Evolutionary conservation across 2,797 vertebrate genomes (phyloP).

Genomic region (Chiroxiphia lanceolata): DNA sequence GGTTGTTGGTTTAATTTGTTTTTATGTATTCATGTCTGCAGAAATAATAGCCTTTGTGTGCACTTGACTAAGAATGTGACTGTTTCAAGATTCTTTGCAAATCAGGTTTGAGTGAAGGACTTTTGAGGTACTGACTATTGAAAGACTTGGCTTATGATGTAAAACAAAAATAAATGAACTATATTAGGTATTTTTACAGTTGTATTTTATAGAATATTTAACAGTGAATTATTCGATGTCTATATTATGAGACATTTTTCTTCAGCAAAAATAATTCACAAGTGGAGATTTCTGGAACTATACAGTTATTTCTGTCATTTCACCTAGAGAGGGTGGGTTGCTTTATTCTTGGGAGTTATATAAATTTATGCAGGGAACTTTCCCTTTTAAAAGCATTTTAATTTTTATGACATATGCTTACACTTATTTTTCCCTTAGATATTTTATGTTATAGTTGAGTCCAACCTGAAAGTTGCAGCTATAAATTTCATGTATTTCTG

Average conservation of each 20-base stretch:
- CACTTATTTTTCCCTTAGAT: background rate
- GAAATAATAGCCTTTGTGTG: background rate
- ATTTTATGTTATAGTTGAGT: background rate
- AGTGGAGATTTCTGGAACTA: background rate
- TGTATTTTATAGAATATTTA: background rate
- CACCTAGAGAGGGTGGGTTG: background rate
- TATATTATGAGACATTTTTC: background rate
- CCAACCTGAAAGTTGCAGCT: background rate
- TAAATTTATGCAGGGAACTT: background rate
- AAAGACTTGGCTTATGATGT: background rate
- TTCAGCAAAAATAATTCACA: background rate
- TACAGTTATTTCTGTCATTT: background rate
- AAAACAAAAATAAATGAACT: background rate
- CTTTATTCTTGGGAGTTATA: conserved; percentile 1
- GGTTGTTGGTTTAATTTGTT: background rate
- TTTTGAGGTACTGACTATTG: background rate
- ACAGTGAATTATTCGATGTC: background rate
- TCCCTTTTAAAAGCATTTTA: background rate
- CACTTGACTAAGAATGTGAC: background rate
- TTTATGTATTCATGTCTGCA: background rate
- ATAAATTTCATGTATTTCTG: background rate
- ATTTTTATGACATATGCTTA: background rate
- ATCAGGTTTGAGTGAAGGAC: background rate
- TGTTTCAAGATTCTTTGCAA: background rate
- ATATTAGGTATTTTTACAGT: background rate